Evolutionary conservation across 2,113 vertebrate genomes (phyloP).

Genomic region (Macrotus californicus): DNA sequence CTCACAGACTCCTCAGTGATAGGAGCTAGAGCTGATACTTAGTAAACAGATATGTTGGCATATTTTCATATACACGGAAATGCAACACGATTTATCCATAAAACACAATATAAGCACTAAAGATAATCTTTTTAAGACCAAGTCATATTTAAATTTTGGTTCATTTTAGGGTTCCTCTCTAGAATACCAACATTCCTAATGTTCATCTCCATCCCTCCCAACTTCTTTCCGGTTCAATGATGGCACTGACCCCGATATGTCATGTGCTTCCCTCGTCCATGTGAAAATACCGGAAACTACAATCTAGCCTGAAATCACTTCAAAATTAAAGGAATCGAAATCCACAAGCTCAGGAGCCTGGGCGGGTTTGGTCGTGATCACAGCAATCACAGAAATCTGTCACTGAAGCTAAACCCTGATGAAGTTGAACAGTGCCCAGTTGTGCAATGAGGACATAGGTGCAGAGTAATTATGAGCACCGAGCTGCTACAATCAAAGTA

Average conservation of each 20-base stretch:
- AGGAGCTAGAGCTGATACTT: neutral
- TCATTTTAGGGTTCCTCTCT: neutral
- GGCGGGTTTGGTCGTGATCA: neutral
- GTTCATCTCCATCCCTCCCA: neutral
- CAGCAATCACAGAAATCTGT: neutral
- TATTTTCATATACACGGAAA: neutral
- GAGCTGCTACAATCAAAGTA: neutral
- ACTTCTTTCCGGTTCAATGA: neutral
- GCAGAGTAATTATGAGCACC: rapidly evolving
- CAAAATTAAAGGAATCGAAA: neutral
- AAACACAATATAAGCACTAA: neutral
- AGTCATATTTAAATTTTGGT: neutral
- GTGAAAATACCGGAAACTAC: neutral
- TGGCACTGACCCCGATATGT: neutral
- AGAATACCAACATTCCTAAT: neutral
- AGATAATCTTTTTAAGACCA: neutral
- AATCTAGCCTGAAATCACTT: neutral
- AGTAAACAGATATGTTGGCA: neutral
- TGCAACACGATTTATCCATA: neutral
- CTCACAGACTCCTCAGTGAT: neutral
- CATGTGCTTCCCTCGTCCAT: neutral
- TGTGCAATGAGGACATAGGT: rapidly evolving
- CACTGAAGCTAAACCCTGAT: neutral
- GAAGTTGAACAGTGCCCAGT: neutral
- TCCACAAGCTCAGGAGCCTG: neutral